Evolutionary conservation across 1,140 invertebrate species (phyloP).

Genomic region (Sitophilus oryzae): DNA sequence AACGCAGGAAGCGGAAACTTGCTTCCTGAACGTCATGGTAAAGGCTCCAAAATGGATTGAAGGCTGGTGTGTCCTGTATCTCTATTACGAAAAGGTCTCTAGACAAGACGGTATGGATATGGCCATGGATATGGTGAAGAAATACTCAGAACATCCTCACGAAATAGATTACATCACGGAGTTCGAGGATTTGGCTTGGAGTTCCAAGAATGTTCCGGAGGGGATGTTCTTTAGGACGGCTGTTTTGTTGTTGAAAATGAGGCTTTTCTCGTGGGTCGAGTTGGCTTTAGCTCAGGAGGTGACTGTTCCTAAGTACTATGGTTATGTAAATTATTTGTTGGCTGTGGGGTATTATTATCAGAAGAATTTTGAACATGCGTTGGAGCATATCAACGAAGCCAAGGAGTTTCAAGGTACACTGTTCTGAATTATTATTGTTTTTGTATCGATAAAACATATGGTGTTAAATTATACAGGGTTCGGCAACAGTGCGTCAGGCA

Average conservation of each 20-base stretch:
- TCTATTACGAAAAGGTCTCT: slow-evolving; percentile 31
- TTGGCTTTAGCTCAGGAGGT: slow-evolving; percentile 29
- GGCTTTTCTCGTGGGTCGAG: slow-evolving; percentile 33
- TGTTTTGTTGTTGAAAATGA: slow-evolving; percentile 33
- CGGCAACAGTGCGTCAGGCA: too few relatives aligned
- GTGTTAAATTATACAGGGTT: too few relatives aligned
- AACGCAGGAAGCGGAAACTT: slow-evolving; percentile 34
- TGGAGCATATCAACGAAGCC: slow-evolving; percentile 33
- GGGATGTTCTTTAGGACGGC: slow-evolving; percentile 33
- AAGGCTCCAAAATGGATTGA: slow-evolving; percentile 30
- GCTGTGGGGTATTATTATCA: slow-evolving; percentile 32
- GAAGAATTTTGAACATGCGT: slow-evolving; percentile 32
- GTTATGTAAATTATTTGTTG: slow-evolving; percentile 35
- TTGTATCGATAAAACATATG: too few relatives aligned
- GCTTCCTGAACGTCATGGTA: slow-evolving; percentile 31
- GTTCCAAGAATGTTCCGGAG: slow-evolving; percentile 25
- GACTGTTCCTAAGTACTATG: slow-evolving; percentile 15
- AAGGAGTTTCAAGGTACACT: slow-evolving; percentile 29
- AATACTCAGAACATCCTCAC: slow-evolving; percentile 17
- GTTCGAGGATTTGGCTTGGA: slow-evolving; percentile 35
- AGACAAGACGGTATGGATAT: slow-evolving; percentile 33
- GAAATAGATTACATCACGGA: slow-evolving; percentile 24
- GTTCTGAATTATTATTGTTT: too few relatives aligned
- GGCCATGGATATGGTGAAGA: slow-evolving; percentile 33
- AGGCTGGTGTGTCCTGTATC: slow-evolving; percentile 33